phyloP scores from a whole-genome alignment of 2,113 vertebrate species.

The Redunca redunca region DNA sequence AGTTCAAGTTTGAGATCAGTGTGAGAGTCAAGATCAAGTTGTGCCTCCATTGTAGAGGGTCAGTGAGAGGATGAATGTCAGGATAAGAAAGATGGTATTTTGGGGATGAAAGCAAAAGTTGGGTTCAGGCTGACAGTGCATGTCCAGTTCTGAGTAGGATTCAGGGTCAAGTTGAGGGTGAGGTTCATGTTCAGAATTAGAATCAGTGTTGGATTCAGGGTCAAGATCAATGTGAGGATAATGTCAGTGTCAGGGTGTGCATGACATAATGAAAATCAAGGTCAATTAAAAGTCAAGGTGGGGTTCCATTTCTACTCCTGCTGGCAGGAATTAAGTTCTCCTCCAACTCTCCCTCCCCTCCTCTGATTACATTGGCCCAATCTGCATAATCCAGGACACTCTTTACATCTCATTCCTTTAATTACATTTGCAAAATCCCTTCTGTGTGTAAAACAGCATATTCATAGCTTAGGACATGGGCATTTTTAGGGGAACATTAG shows the following conservation, averaged over 20 bases:
- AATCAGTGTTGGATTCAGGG: not conserved
- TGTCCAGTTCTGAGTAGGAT: not conserved
- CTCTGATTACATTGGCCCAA: not conserved
- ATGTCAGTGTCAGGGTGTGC: not conserved
- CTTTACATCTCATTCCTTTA: not conserved
- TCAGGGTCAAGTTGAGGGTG: not conserved
- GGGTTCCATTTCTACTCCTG: not conserved
- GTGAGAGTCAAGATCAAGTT: not conserved
- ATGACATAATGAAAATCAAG: not conserved
- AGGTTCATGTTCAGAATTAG: not conserved
- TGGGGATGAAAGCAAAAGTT: not conserved
- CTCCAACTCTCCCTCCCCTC: not conserved
- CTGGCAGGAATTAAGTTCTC: not conserved
- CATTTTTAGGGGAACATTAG: not conserved
- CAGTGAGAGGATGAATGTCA: not conserved
- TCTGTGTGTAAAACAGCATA: not conserved
- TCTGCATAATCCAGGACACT: not conserved
- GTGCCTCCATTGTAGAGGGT: not conserved
- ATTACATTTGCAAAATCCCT: not conserved
- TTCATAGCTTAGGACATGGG: not conserved
- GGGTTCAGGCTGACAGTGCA: not conserved
- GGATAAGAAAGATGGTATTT: not conserved
- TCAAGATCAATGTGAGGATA: not conserved
- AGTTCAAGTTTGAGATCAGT: not conserved
- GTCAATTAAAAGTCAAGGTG: not conserved